phyloP scores from a whole-genome alignment of 2,113 vertebrate genomes.

The Percopsis transmontana region DNA sequence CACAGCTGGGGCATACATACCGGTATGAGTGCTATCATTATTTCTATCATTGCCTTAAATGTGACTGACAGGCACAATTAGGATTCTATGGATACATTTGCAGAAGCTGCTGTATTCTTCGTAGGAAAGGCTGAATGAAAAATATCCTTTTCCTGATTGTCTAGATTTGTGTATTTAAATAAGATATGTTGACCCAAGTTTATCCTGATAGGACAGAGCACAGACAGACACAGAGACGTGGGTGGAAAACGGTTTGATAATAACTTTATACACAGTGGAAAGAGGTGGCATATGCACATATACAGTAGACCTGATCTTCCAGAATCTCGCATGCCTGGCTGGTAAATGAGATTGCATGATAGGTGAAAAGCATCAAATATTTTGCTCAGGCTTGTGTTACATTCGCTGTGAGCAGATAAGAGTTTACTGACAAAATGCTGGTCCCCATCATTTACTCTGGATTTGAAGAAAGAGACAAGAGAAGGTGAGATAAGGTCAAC shows the following conservation, averaged over 20 bases:
- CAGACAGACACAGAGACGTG: neutral
- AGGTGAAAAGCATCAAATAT: slow-evolving; percentile 24
- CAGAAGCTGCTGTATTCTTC: too few species aligned
- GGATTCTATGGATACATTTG: too few species aligned
- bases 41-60: neutral
- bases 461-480: too few species aligned
- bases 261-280: neutral
- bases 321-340: slow-evolving; percentile 6
- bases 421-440: slow-evolving; percentile 55
- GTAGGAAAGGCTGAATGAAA: too few species aligned
- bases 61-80: too few species aligned
- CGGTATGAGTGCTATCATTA: neutral
- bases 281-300: slow-evolving; percentile 3
- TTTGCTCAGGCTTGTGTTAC: slow-evolving; percentile 18
- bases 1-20: neutral
- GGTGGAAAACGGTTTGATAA: neutral
- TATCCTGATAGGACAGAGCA: neutral
- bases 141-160: neutral
- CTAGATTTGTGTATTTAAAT: neutral
- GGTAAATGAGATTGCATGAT: slow-evolving; percentile 7
- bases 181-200: neutral
- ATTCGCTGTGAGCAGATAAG: slow-evolving; percentile 52
- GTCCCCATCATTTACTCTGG: slow-evolving; percentile 49
- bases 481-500: slow-evolving; percentile 20
- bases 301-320: slow-evolving; percentile 8